These are phyloP conservation scores for Syngnathoides biaculeatus DNA, from an alignment of 2,113 vertebrate genomes.

Conservation along the genomic window DNA sequence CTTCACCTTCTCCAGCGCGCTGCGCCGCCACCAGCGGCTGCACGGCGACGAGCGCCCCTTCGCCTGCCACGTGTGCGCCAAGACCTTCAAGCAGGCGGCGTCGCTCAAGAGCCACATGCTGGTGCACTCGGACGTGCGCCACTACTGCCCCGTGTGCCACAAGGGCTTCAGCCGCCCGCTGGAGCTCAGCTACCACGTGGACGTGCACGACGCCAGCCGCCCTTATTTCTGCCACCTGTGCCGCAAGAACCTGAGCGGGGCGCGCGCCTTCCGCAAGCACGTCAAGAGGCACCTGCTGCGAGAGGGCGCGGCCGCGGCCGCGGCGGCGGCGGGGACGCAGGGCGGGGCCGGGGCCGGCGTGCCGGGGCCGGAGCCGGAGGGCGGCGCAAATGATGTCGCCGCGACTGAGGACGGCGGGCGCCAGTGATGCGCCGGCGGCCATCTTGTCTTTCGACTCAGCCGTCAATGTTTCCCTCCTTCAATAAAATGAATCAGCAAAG, in stretches of 20 bases:
- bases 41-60: constrained; percentile 48
- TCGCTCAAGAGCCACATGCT: constrained; percentile 49
- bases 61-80: constrained; percentile 40
- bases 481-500: background rate
- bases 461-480: background rate
- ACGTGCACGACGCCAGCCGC: constrained; percentile 24
- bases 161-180: constrained; percentile 55
- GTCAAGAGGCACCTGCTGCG: constrained; percentile 38
- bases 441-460: too few species aligned
- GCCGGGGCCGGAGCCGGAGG: too few species aligned
- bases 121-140: constrained; percentile 44
- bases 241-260: constrained; percentile 49
- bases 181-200: constrained; percentile 56
- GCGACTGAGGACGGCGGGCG: background rate
- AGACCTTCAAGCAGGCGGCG: constrained; percentile 51
- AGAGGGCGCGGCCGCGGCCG: background rate
- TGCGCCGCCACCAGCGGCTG: constrained; percentile 51
- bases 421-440: background rate
- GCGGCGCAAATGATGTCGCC: too few species aligned
- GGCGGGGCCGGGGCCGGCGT: too few species aligned
- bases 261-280: constrained; percentile 43
- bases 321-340: accelerated
- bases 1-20: constrained; percentile 59
- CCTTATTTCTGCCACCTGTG: constrained; percentile 49
- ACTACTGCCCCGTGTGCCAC: constrained; percentile 48